Conservation (phyloP, 1,140 invertebrate genomes). For the Micrasema longulum region DNA sequence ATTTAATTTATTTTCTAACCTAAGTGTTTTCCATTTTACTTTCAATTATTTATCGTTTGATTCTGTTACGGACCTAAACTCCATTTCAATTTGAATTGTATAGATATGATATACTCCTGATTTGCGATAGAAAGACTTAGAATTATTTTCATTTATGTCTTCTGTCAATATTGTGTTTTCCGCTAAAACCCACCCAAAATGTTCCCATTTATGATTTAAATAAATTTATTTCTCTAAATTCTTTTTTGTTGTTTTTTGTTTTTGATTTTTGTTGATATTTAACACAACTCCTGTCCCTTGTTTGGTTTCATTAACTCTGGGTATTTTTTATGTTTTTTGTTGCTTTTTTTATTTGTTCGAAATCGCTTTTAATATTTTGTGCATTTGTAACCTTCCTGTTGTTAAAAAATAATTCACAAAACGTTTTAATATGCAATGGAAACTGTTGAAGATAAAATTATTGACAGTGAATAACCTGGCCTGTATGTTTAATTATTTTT, state of each 20-base stretch:
- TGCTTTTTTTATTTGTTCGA: neutral
- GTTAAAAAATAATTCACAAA: too few relatives aligned
- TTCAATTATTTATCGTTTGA: conserved; percentile 40
- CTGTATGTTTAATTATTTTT: too few relatives aligned
- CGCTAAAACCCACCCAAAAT: conserved; percentile 48
- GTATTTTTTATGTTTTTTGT: neutral
- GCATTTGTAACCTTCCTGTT: neutral
- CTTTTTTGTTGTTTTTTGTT: conserved; percentile 45
- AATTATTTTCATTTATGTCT: conserved; percentile 25
- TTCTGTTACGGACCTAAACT: conserved; percentile 18
- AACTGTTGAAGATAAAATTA: too few relatives aligned
- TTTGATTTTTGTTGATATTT: conserved; percentile 8
- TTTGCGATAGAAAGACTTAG: conserved; percentile 23
- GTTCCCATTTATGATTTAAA: conserved; percentile 49
- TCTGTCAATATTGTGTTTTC: conserved; percentile 55
- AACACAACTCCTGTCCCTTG: conserved; percentile 4
- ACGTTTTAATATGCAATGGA: too few relatives aligned
- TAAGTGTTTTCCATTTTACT: conserved; percentile 42
- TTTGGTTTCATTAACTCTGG: conserved; percentile 20
- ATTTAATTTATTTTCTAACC: conserved; percentile 42
- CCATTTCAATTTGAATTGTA: conserved; percentile 45
- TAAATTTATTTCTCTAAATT: conserved; percentile 47
- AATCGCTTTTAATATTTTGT: neutral
- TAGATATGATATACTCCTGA: conserved; percentile 18
- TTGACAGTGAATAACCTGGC: too few relatives aligned